Conservation (phyloP, 2,888 invertebrate genomes). For the Platerodrilus igneus region DNA sequence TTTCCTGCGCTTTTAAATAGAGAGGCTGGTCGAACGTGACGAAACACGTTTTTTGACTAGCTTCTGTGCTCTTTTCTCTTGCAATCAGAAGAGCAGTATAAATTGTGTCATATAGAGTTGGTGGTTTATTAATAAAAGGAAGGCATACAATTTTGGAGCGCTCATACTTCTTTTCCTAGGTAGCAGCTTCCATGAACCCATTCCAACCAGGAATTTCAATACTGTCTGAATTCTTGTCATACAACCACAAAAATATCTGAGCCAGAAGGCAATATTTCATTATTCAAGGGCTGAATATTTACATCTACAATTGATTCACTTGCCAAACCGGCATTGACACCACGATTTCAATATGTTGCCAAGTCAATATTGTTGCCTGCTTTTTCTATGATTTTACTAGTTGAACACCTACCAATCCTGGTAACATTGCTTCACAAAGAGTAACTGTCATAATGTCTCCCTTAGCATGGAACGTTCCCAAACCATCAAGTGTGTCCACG, state of each 20-base stretch:
- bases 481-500: conserved; percentile 2
- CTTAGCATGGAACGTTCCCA: conserved; percentile 1
- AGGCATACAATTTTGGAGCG: too few relatives aligned
- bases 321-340: conserved; percentile 21
- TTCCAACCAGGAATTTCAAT: conserved; percentile 29
- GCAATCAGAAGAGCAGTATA: conserved; percentile 3
- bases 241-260: conserved; percentile 22
- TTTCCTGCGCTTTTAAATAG: conserved; percentile 6
- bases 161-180: not conserved
- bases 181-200: conserved; percentile 30
- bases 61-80: not conserved
- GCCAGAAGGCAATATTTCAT: conserved; percentile 23
- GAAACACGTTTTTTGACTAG: conserved; percentile 1
- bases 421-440: not conserved
- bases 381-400: not conserved
- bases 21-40: conserved; percentile 11
- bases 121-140: conserved; percentile 7
- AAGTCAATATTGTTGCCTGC: too few relatives aligned
- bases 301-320: conserved; percentile 22
- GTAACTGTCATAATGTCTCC: not conserved
- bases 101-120: conserved; percentile 7
- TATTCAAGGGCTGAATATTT: conserved; percentile 21
- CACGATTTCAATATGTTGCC: too few relatives aligned
- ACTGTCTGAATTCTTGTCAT: conserved; percentile 23
- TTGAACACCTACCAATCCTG: not conserved